These are phyloP conservation scores for Philaethria dido DNA, from an alignment of 2,888 invertebrate genomes.

Conservation along the genomic window DNA sequence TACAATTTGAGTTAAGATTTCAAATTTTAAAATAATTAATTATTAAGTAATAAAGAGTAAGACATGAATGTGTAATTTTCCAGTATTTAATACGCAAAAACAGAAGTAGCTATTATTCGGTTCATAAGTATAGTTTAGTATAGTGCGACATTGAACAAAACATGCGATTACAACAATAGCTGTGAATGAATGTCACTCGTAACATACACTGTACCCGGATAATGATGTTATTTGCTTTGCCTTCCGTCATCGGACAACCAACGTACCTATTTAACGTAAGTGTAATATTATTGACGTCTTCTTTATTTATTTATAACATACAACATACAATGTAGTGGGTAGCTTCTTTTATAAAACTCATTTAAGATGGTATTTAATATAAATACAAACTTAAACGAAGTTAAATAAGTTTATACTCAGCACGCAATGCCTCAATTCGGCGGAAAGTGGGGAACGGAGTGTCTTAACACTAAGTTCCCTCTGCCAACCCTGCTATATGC, in stretches of 20 bases:
- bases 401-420: too few relatives aligned
- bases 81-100: conserved; percentile 44
- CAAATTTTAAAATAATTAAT: neutral
- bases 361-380: neutral
- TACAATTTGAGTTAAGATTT: too few relatives aligned
- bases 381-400: too few relatives aligned
- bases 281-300: conserved; percentile 40
- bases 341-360: neutral
- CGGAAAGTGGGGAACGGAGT: too few relatives aligned
- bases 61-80: conserved; percentile 9
- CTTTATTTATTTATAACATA: conserved; percentile 32
- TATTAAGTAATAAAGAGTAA: neutral
- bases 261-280: conserved; percentile 47
- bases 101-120: conserved; percentile 42
- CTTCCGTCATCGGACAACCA: conserved; percentile 69
- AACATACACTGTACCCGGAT: conserved; percentile 64
- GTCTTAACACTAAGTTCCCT: too few relatives aligned
- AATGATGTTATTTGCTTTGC: conserved; percentile 74
- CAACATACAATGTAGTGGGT: neutral
- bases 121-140: conserved; percentile 56
- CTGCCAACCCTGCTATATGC: too few relatives aligned
- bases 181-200: conserved; percentile 68
- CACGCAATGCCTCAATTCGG: too few relatives aligned
- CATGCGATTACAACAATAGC: conserved; percentile 70
- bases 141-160: conserved; percentile 73